phyloP scores from a whole-genome alignment of 2,113 vertebrate genomes.

The Ginglymostoma cirratum region DNA sequence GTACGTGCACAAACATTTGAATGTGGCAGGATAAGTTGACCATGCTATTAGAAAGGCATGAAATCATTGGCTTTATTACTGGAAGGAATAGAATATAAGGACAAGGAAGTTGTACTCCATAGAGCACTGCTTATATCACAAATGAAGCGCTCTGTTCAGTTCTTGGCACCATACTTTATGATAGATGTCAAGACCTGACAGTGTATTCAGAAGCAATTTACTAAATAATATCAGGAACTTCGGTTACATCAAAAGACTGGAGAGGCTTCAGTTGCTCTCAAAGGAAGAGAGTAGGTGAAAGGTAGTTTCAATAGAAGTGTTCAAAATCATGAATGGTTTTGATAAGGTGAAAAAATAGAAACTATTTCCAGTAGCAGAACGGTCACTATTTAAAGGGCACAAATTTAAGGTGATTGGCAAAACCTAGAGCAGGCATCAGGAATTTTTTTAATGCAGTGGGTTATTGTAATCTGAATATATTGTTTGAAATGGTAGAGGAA shows the following conservation, averaged over 20 bases:
- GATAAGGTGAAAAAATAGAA: neutral
- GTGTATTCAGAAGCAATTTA: neutral
- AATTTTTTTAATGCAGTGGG: neutral
- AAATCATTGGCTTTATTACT: neutral
- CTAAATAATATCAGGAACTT: neutral
- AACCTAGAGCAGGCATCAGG: neutral
- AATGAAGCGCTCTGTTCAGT: neutral
- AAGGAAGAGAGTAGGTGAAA: neutral
- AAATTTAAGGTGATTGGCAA: neutral
- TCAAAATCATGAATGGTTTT: neutral
- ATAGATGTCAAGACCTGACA: neutral
- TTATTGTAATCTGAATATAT: neutral
- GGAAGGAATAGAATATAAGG: neutral
- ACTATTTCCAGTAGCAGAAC: neutral
- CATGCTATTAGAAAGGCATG: neutral
- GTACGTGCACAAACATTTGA: neutral
- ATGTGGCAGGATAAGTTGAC: neutral
- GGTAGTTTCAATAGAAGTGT: neutral
- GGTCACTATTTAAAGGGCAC: neutral
- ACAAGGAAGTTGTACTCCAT: neutral
- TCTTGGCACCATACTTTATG: neutral
- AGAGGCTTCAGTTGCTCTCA: neutral
- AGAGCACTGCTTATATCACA: neutral
- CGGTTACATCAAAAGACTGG: neutral
- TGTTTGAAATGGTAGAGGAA: neutral